Conservation (phyloP, 2,113 vertebrate species). For the Parus major region DNA sequence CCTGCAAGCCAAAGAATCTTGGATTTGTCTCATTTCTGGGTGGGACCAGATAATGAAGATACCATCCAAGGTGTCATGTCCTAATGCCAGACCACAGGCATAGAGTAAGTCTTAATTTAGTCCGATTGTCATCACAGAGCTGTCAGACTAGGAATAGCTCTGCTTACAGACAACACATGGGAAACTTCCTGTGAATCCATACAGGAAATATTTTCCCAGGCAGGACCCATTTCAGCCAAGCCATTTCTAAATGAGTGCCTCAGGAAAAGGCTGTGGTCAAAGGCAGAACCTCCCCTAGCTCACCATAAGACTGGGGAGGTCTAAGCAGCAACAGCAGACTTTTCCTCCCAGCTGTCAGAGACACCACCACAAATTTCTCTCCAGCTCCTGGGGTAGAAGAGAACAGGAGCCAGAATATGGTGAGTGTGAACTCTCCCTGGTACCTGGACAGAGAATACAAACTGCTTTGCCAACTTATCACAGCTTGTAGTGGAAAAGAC, state of each 20-base stretch:
- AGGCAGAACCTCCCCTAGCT: background rate
- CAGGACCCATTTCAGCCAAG: background rate
- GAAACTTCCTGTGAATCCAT: background rate
- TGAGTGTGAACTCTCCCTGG: background rate
- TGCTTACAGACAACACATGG: background rate
- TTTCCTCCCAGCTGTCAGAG: background rate
- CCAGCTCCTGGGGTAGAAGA: background rate
- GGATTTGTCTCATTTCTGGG: slow-evolving; percentile 11
- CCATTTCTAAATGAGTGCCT: background rate
- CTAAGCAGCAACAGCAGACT: background rate
- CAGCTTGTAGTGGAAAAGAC: slow-evolving; percentile 22
- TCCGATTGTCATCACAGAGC: background rate
- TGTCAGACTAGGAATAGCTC: slow-evolving; percentile 12
- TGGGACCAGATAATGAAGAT: slow-evolving; percentile 37
- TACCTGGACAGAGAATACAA: background rate
- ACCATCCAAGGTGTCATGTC: slow-evolving; percentile 34
- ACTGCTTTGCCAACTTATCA: slow-evolving; percentile 29
- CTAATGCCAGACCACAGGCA: slow-evolving; percentile 35
- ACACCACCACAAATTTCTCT: background rate
- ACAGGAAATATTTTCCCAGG: background rate
- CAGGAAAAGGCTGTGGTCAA: background rate
- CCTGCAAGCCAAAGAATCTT: background rate
- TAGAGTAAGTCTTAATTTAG: slow-evolving; percentile 16
- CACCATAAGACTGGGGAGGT: background rate
- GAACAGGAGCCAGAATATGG: background rate